Conservation (phyloP, 2,113 vertebrate species). For the Chionomys nivalis region DNA sequence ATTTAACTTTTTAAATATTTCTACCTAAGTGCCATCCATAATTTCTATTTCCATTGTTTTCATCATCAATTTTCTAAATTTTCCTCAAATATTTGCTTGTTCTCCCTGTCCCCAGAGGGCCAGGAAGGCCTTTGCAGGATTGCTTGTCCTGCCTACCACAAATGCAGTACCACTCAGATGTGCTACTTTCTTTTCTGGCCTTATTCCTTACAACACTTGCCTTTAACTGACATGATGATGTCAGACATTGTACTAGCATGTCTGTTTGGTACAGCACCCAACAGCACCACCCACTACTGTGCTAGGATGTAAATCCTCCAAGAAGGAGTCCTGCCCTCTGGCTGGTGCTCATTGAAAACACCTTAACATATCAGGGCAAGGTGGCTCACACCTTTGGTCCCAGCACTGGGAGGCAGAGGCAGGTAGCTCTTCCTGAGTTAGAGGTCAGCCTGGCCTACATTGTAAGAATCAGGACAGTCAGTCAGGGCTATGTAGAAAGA, state of each 20-base stretch:
- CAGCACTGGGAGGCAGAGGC: not conserved
- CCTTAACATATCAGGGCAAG: not conserved
- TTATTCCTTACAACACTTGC: not conserved
- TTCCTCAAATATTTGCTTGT: not conserved
- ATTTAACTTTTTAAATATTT: not conserved
- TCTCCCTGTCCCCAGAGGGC: not conserved
- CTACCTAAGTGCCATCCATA: not conserved
- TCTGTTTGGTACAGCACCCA: not conserved
- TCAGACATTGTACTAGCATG: no score
- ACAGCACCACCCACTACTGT: not conserved
- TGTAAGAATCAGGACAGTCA: not conserved
- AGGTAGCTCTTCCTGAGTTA: not conserved
- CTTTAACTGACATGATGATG: not conserved
- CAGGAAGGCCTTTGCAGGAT: not conserved
- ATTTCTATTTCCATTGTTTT: not conserved
- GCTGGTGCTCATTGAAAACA: not conserved
- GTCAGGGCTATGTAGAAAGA: not conserved
- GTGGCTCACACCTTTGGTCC: not conserved
- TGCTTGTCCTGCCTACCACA: not conserved
- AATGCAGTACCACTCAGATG: no score
- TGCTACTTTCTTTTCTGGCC: not conserved
- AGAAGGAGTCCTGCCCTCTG: rapidly evolving
- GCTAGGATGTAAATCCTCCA: rapidly evolving
- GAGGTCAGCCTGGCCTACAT: not conserved
- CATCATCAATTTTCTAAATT: not conserved